Evolutionary conservation across 2,888 invertebrate genomes (phyloP).

Genomic region (Sinotaia quadrata): DNA sequence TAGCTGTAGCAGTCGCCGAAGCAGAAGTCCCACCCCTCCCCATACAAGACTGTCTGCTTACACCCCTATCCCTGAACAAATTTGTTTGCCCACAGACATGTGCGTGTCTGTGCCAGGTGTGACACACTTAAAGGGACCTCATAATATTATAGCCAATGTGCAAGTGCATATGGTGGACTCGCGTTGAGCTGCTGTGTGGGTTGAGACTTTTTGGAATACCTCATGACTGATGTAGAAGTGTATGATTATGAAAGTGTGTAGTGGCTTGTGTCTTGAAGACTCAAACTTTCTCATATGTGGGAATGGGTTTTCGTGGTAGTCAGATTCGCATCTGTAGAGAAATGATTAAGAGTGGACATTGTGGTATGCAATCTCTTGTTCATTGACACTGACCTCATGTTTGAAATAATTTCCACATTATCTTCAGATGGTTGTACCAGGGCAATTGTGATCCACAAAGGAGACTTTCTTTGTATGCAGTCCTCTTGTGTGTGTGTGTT

Average conservation of each 20-base stretch:
- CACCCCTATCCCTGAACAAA: constrained; percentile 62
- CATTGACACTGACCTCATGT: too few species aligned
- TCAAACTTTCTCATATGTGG: not conserved
- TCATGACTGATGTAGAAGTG: too few species aligned
- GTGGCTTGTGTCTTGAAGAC: not conserved
- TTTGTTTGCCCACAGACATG: constrained; percentile 49
- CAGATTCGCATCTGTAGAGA: not conserved
- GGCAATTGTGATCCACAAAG: too few species aligned
- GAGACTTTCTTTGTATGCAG: too few species aligned
- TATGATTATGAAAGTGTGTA: too few species aligned
- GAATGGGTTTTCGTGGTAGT: too few species aligned
- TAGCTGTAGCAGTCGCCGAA: constrained; percentile 51
- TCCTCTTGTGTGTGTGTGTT: too few species aligned
- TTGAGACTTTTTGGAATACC: too few species aligned
- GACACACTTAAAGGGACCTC: constrained; percentile 66
- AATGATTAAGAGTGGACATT: too few species aligned
- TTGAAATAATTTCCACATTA: too few species aligned
- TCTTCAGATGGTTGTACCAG: too few species aligned
- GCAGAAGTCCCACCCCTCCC: constrained; percentile 68
- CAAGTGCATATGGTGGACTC: constrained; percentile 91
- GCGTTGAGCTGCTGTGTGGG: constrained; percentile 60
- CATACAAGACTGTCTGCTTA: constrained; percentile 56
- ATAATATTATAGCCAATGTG: constrained; percentile 86
- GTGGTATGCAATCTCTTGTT: too few species aligned
- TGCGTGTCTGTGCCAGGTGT: constrained; percentile 22